Evolutionary conservation across 2,113 vertebrate genomes (phyloP), one percentile per base, ranked within the genome.

Genomic region (Takifugu flavidus): DNA sequence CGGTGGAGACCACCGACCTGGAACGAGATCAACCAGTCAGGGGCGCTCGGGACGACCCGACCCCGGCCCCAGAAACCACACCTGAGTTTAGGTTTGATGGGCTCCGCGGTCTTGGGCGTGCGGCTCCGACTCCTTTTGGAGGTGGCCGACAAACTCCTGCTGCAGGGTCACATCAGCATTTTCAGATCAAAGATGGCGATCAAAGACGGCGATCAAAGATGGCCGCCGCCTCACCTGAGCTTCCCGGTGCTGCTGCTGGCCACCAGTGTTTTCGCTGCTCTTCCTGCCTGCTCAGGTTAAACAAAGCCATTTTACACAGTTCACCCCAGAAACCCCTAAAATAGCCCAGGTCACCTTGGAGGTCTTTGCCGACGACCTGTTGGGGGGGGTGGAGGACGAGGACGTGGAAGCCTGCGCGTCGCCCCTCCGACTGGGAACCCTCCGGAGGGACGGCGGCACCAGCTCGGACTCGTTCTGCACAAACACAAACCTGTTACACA

Each of bases 1-100:
- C 85, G 5, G 79, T 14, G 3, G 87, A 89, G 56, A 80, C 51
- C 0, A 87, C 80, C 0, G 82, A 78, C 72, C 87, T 87, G 74
- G 6, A 14, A 64, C 2, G 13, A 27, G 1, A 58, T 15, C 27
- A 11, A 15, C 4, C 6, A 7, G 3, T 28, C 13, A 49, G n/a
- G 7, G 6, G 6, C 6, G 20, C 3, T 11, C 8, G 49, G 25
- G 11, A 11, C 20, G 25, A 7, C 25, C 11, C 49, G 8, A 25
- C 25, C 49, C n/a, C 7, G 20, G 47, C 20, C 25, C 20, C 26
- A 25, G 44, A 4, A 27, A 27, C 26, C 39, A 25, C 10, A 87
- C 86, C 87, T 83, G 52, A 86, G 77, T 59, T 72, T 82, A 0
- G 25, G 62, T 39, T 55, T 66, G 42, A 12, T 20, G 3, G 11